A percentile compares a stretch with the other conserved stretches of the same genome.
phyloP scores from a whole-genome alignment of 2,888 invertebrate species.

The Ormyrus labotus region DNA sequence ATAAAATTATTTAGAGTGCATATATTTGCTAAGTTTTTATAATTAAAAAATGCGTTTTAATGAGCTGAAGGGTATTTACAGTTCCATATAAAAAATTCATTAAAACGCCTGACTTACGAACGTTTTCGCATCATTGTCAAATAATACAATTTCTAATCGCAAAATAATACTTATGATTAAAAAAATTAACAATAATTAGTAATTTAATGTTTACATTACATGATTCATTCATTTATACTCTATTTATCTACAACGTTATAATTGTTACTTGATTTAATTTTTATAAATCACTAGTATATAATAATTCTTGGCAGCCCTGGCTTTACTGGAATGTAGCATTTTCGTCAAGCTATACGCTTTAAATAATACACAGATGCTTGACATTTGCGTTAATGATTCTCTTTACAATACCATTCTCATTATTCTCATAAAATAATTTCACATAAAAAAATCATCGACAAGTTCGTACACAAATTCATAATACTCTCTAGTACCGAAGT shows the following conservation, averaged over 20 bases:
- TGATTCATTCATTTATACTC: slow-evolving; percentile 57
- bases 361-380: slow-evolving; percentile 45
- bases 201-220: slow-evolving; percentile 59
- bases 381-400: slow-evolving; percentile 51
- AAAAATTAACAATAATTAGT: slow-evolving; percentile 58
- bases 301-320: slow-evolving; percentile 68
- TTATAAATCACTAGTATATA: slow-evolving; percentile 57
- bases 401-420: slow-evolving; percentile 44
- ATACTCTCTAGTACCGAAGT: slow-evolving; percentile 43
- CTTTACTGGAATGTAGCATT: slow-evolving; percentile 69
- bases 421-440: slow-evolving; percentile 43
- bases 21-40: slow-evolving; percentile 57
- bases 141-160: slow-evolving; percentile 58
- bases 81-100: slow-evolving; percentile 59
- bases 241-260: slow-evolving; percentile 61
- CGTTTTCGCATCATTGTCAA: slow-evolving; percentile 56
- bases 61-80: slow-evolving; percentile 57
- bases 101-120: slow-evolving; percentile 57
- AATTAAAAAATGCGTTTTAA: slow-evolving; percentile 58
- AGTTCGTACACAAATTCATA: slow-evolving; percentile 43
- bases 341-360: slow-evolving; percentile 46
- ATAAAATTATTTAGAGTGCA: slow-evolving; percentile 55
- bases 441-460: slow-evolving; percentile 40
- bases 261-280: slow-evolving; percentile 58
- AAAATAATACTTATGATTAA: slow-evolving; percentile 52